Conservation (phyloP, 2,888 invertebrate genomes). For the Zhengitettix transpicula region DNA sequence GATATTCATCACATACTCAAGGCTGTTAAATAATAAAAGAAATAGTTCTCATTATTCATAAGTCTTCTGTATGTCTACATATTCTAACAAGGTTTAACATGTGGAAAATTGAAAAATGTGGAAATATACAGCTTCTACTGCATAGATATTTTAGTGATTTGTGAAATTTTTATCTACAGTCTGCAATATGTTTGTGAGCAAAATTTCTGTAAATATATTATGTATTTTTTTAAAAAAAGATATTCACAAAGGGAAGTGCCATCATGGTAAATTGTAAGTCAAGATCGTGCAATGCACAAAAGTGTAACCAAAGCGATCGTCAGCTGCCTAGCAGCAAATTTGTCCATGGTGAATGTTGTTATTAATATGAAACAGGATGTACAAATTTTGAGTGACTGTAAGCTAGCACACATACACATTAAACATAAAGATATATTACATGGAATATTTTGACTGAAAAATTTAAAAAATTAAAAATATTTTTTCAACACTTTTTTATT, state of each 20-base stretch:
- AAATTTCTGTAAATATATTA: background rate
- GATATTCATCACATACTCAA: too few relatives aligned
- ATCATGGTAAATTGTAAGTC: conserved; percentile 2
- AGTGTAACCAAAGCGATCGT: background rate
- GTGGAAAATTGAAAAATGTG: too few relatives aligned
- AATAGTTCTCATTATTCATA: too few relatives aligned
- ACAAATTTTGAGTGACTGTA: background rate
- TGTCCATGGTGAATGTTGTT: background rate
- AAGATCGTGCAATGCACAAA: conserved; percentile 2
- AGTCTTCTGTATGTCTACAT: too few relatives aligned
- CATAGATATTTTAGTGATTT: too few relatives aligned
- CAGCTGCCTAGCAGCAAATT: conserved; percentile 5
- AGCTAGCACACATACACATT: too few relatives aligned
- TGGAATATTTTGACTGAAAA: background rate
- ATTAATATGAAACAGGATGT: background rate
- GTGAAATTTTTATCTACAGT: too few relatives aligned
- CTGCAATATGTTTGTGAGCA: too few relatives aligned
- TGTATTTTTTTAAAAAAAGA: background rate
- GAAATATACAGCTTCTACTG: too few relatives aligned
- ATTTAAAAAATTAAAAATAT: background rate
- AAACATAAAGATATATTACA: background rate
- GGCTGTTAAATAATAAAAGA: too few relatives aligned
- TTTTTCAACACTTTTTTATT: background rate
- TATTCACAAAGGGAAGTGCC: background rate
- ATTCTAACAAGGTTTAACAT: too few relatives aligned